Percentiles rank a stretch among this genome's conserved stretches.
Evolutionary conservation across 2,888 invertebrate species (phyloP).

Genomic region (Bimastos eiseni): DNA sequence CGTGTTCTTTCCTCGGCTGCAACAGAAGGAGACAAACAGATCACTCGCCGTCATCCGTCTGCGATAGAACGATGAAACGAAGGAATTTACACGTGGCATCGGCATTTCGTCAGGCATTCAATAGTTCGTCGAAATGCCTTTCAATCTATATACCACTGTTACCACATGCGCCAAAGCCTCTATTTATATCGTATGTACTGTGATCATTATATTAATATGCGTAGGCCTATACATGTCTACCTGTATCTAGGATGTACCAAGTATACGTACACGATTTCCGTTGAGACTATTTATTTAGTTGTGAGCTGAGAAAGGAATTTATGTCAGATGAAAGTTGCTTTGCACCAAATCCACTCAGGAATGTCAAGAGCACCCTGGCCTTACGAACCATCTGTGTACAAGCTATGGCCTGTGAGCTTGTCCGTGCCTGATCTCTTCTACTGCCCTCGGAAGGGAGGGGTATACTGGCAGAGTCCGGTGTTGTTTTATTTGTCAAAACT

Average conservation of each 20-base stretch:
- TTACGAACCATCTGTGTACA: not conserved
- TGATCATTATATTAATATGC: not conserved
- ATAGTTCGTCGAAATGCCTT: not conserved
- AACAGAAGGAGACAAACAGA: not conserved
- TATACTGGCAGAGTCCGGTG: too few relatives aligned
- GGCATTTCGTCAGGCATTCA: not conserved
- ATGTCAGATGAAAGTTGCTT: not conserved
- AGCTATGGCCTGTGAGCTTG: not conserved
- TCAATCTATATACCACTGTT: not conserved
- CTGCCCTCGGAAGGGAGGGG: too few relatives aligned
- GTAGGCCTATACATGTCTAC: not conserved
- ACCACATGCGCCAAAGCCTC: not conserved
- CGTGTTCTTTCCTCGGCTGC: not conserved
- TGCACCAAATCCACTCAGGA: not conserved
- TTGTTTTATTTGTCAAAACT: too few relatives aligned
- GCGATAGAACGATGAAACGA: not conserved
- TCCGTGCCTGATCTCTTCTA: too few relatives aligned
- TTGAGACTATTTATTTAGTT: not conserved
- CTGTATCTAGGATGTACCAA: not conserved
- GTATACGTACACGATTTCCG: not conserved
- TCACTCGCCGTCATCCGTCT: not conserved
- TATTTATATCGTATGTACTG: not conserved
- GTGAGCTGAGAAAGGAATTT: not conserved
- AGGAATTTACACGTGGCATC: not conserved
- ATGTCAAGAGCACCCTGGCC: slow-evolving; percentile 1